phyloP scores from a whole-genome alignment of 1,140 invertebrate species.

The Tetraneura akinire region DNA sequence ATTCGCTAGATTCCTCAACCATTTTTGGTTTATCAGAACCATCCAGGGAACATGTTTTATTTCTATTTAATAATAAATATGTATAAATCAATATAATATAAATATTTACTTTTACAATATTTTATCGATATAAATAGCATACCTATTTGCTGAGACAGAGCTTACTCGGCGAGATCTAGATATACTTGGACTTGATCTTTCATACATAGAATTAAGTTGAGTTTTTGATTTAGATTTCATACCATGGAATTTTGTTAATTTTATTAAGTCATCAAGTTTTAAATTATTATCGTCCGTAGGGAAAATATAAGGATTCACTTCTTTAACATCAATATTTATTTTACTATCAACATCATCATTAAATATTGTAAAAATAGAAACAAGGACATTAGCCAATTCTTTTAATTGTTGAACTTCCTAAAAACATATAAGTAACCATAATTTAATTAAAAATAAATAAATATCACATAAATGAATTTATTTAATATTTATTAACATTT shows the following conservation, averaged over 20 bases:
- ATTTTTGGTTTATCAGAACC: constrained; percentile 22
- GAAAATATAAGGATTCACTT: constrained; percentile 17
- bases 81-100: neutral
- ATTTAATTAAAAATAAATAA: neutral
- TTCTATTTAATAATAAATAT: neutral
- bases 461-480: neutral
- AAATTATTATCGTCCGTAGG: constrained; percentile 25
- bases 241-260: constrained; percentile 36
- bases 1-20: constrained; percentile 46
- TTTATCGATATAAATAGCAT: constrained; percentile 2
- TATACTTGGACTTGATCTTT: constrained; percentile 46
- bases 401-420: constrained; percentile 39
- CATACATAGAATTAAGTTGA: constrained; percentile 28
- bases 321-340: constrained; percentile 13
- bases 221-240: constrained; percentile 45
- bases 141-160: constrained; percentile 48
- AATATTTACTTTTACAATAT: neutral
- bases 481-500: too few species aligned
- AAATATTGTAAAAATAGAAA: constrained; percentile 34
- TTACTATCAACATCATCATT: constrained; percentile 41
- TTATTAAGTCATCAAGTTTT: constrained; percentile 45
- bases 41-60: constrained; percentile 27
- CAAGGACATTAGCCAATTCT: constrained; percentile 34
- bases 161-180: constrained; percentile 44
- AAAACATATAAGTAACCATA: constrained; percentile 2